These are phyloP conservation scores for Smittia sp. DNA, from an alignment of 2,888 invertebrate species.

Conservation along the genomic window DNA sequence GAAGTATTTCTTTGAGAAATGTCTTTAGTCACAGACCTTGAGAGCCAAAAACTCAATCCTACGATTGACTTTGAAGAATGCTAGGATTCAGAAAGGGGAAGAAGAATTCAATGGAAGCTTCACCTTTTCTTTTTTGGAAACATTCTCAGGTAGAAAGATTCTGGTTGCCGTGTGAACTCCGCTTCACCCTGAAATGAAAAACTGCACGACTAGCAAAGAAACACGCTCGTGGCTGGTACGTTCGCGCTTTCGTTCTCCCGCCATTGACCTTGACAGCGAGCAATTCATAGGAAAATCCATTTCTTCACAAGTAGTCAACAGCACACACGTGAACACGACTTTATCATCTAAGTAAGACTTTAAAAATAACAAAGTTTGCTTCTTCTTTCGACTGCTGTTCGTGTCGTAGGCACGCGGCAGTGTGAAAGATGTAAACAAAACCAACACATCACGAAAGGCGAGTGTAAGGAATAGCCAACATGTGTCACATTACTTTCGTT, in stretches of 20 bases:
- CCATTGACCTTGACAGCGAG: conserved; percentile 21
- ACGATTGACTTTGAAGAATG: not conserved
- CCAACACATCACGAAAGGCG: not conserved
- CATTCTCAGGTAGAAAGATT: not conserved
- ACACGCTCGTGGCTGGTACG: not conserved
- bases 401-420: not conserved
- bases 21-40: not conserved
- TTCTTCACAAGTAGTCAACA: not conserved
- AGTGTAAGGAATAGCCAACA: not conserved
- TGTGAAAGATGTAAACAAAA: not conserved
- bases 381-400: not conserved
- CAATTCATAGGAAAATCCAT: not conserved
- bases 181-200: no score
- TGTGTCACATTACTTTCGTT: not conserved
- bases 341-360: conserved; percentile 8
- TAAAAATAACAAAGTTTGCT: not conserved
- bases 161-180: no score
- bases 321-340: not conserved
- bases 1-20: not conserved
- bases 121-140: not conserved
- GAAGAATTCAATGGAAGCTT: not conserved
- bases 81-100: not conserved
- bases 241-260: not conserved
- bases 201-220: not conserved
- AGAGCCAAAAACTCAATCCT: not conserved